A percentile compares a stretch with the other conserved stretches of the same genome.
Conservation (phyloP, 2,113 vertebrate genomes). For the Poeciliopsis occidentalis region DNA sequence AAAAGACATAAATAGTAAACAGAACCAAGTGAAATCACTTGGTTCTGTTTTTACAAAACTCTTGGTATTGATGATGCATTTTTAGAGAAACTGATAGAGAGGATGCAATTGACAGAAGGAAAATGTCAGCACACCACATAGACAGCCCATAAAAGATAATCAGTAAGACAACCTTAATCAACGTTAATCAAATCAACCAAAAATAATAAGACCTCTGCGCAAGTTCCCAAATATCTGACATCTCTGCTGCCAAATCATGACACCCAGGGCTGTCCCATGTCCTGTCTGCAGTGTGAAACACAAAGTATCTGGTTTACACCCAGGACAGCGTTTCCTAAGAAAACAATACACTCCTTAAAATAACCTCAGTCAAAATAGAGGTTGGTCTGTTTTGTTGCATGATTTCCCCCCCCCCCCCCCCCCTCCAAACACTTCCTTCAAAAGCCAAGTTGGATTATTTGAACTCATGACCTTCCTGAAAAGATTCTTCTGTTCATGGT, state of each 20-base stretch:
- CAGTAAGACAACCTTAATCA: too few species aligned
- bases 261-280: constrained; percentile 34
- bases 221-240: constrained; percentile 63
- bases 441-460: constrained; percentile 38
- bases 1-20: too few species aligned
- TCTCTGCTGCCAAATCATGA: constrained; percentile 78
- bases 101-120: too few species aligned
- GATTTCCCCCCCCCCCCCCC: background rate
- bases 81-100: too few species aligned
- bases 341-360: constrained; percentile 73
- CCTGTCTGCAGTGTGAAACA: constrained; percentile 44
- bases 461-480: constrained; percentile 52
- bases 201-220: constrained; percentile 62
- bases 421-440: constrained; percentile 42
- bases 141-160: too few species aligned
- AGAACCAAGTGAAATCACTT: too few species aligned
- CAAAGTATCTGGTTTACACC: constrained; percentile 32
- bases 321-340: constrained; percentile 47
- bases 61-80: too few species aligned
- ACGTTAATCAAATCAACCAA: constrained; percentile 39
- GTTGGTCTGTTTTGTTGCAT: constrained; percentile 25
- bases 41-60: too few species aligned
- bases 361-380: constrained; percentile 56
- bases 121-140: too few species aligned
- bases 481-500: constrained; percentile 24